These are phyloP conservation scores for Oreocharis arfaki DNA, from an alignment of 2,113 vertebrate species.

Conservation along the genomic window DNA sequence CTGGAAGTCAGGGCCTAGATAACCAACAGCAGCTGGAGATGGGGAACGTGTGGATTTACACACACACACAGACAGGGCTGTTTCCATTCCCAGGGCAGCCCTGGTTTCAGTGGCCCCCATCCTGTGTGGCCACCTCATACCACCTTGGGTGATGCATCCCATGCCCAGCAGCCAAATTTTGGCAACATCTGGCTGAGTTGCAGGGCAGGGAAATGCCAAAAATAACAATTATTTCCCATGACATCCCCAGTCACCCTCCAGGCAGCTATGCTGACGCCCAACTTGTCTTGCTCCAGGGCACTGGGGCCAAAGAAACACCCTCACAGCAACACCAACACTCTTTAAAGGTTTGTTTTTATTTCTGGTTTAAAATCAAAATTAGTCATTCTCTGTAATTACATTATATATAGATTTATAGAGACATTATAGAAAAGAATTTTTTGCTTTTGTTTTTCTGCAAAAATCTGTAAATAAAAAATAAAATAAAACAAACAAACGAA, in stretches of 20 bases:
- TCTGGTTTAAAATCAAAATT: conserved; percentile 70
- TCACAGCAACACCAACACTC: accelerated
- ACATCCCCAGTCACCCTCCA: too few relatives aligned
- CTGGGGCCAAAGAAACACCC: neutral
- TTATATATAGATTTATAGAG: conserved; percentile 70
- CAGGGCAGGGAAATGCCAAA: neutral
- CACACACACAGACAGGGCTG: neutral
- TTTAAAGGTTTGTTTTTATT: conserved; percentile 63
- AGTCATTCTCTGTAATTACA: conserved; percentile 66
- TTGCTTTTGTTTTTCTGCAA: conserved; percentile 58
- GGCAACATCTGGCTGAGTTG: neutral
- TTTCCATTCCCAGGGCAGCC: neutral
- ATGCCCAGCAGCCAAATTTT: neutral
- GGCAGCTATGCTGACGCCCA: too few relatives aligned
- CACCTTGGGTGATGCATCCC: neutral
- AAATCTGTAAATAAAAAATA: conserved; percentile 57
- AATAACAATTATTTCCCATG: neutral
- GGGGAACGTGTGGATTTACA: neutral
- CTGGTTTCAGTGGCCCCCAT: neutral
- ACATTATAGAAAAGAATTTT: conserved; percentile 65
- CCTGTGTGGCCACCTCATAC: neutral
- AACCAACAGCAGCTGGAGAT: neutral
- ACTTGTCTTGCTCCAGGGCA: neutral
- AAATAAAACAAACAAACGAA: conserved; percentile 18
- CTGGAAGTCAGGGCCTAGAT: neutral